These are phyloP conservation scores for Cynopterus brachyotis DNA, from an alignment of 2,113 vertebrate genomes.

Conservation along the genomic window DNA sequence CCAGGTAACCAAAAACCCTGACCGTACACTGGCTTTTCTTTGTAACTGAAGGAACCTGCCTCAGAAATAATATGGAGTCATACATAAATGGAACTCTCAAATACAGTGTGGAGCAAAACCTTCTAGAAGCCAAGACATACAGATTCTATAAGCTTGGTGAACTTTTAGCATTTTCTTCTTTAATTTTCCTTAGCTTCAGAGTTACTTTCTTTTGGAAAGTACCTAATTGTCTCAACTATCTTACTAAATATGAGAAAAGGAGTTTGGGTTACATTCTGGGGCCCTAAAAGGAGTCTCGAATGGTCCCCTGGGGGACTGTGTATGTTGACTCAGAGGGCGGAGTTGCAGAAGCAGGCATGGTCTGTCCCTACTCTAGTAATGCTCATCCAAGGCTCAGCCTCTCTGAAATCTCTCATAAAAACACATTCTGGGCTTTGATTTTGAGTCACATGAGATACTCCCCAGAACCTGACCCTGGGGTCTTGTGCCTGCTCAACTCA, in stretches of 20 bases:
- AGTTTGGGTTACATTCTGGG: background rate
- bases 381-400: background rate
- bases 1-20: no score
- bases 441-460: background rate
- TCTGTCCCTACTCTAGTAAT: background rate
- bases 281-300: background rate
- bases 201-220: slow-evolving; percentile 25
- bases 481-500: background rate
- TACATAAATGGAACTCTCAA: background rate
- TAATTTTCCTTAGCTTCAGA: background rate
- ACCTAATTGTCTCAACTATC: background rate
- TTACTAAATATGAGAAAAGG: background rate
- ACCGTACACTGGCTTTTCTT: background rate
- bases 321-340: accelerated
- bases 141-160: background rate
- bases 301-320: background rate
- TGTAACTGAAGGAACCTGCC: background rate
- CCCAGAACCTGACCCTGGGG: background rate
- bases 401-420: background rate
- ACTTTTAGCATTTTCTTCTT: background rate
- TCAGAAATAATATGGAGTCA: background rate
- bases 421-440: background rate
- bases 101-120: background rate
- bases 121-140: slow-evolving; percentile 1
- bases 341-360: background rate